These are phyloP conservation scores for Fulica atra DNA, from an alignment of 2,113 vertebrate genomes.

Conservation along the genomic window DNA sequence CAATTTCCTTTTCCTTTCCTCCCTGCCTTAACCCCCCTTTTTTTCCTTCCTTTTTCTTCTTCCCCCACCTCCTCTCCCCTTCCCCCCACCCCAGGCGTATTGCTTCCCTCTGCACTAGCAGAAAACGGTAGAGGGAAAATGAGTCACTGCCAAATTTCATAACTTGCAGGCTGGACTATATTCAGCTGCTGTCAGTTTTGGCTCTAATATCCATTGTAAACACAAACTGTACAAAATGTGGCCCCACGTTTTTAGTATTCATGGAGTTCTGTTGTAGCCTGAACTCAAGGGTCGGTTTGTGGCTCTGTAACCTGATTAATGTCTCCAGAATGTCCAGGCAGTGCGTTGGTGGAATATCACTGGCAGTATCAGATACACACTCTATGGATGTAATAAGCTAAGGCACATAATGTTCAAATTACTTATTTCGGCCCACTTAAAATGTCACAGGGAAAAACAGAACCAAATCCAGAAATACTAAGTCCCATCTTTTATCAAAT, in stretches of 20 bases:
- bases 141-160: not conserved
- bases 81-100: too few species aligned
- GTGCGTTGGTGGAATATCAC: not conserved
- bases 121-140: not conserved
- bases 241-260: not conserved
- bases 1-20: rapidly evolving
- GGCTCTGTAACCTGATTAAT: not conserved
- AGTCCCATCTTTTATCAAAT: not conserved
- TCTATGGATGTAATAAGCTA: not conserved
- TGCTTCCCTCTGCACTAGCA: not conserved
- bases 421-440: not conserved
- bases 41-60: not conserved
- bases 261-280: rapidly evolving
- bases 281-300: not conserved
- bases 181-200: not conserved
- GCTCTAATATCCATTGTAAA: not conserved
- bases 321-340: not conserved
- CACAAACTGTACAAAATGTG: not conserved
- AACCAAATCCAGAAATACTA: not conserved
- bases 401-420: not conserved
- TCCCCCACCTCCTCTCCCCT: too few species aligned
- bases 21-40: too few species aligned
- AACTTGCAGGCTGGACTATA: not conserved
- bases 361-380: not conserved
- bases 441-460: not conserved